Conservation (phyloP, 1,140 invertebrate species). For the Helicoverpa armigera region DNA sequence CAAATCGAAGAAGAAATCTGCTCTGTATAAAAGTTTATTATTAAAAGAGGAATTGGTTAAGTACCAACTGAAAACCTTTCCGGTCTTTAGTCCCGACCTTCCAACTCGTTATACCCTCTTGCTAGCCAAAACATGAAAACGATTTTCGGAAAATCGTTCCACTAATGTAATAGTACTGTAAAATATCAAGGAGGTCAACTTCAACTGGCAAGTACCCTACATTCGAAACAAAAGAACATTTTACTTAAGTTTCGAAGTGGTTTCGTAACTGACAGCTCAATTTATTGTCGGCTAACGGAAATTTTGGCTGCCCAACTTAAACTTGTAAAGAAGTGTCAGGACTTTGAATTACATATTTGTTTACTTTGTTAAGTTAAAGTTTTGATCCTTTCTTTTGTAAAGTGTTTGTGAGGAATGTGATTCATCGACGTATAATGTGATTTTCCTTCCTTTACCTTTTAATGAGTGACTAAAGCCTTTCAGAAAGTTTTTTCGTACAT, state of each 20-base stretch:
- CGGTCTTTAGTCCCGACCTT: neutral
- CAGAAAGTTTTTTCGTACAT: too few species aligned
- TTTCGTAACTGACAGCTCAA: slow-evolving; percentile 14
- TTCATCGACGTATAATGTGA: too few species aligned
- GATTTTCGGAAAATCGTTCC: neutral
- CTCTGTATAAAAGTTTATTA: too few species aligned
- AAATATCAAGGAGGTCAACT: slow-evolving; percentile 12
- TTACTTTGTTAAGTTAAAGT: neutral
- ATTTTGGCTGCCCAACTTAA: neutral
- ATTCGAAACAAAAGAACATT: slow-evolving; percentile 29
- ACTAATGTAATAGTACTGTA: slow-evolving; percentile 4
- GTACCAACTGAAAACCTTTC: neutral
- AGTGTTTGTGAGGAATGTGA: neutral
- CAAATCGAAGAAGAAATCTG: too few species aligned
- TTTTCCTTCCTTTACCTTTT: too few species aligned
- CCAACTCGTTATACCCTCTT: neutral
- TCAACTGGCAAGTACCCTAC: neutral
- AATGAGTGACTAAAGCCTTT: too few species aligned
- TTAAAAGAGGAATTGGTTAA: neutral
- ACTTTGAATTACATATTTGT: slow-evolving; percentile 17
- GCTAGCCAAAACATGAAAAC: slow-evolving; percentile 3
- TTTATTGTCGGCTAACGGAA: slow-evolving; percentile 14
- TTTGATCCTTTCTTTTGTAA: neutral
- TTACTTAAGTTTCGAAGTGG: slow-evolving; percentile 21
- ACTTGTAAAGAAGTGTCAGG: neutral